Evolutionary conservation across 53 echinoderm and acorn worm genomes (phyloP), one percentile per base, ranked within the genome.

Genomic region (Apostichopus leukothele): DNA sequence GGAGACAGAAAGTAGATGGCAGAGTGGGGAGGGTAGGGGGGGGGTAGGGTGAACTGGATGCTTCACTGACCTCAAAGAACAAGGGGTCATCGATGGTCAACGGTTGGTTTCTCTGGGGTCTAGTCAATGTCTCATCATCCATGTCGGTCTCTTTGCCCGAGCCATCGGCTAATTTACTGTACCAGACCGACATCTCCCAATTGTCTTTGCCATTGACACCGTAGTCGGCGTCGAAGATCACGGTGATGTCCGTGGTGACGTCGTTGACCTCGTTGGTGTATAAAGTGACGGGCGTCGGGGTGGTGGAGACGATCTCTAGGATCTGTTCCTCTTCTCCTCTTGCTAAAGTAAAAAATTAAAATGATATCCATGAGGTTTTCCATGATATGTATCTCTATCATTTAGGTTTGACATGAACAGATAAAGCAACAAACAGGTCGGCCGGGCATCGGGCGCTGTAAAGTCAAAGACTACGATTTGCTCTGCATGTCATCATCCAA

Each of bases 171-270:
- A 26, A 14, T 60, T 85, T 85, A 20, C 63, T 63, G 8, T 85
- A 85, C 85, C 85, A 85, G 20, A 85, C 14, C 12, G 63, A 27
- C 66, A 85, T 67, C 61, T 85, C 85, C 85, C 85, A 85, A 19
- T 85, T 85, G 51, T 85, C 85, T 26, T 26, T 85, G 68, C 85
- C 85, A 50, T 63, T 16, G 63, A 85, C 85, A 6, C 85, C 85
- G 25, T 85, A 85, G 68, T 85, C 85, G 25, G 63, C 67, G 18
- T 85, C 67, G 5, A 63, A 85, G 6, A 66, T 50, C 14, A 63
- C 60, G 2, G 85, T 85, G 11, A 85, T 50, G 50, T 85, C 85
- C 16, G 85, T 85, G 50, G 85, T 67, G 1, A 85, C 85, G 9
- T 85, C 85, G 18, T 85, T 85, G 50, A 50, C 18, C 67, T 85